Base-by-base conservation (phyloP, 2,888 invertebrate species). In the Lamellibrachia columna region DNA sequence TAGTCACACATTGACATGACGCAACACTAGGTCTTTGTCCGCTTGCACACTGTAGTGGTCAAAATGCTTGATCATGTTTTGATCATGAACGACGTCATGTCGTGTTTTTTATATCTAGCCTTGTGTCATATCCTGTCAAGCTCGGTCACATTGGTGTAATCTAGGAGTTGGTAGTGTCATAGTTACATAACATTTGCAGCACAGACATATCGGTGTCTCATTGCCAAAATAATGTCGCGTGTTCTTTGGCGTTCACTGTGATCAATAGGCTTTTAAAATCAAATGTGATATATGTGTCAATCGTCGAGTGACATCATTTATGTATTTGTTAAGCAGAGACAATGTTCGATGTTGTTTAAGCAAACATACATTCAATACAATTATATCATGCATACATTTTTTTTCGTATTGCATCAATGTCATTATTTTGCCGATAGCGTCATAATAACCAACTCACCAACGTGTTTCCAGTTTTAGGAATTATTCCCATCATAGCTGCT, bases 381-480 rank as follows among this genome's bases (percentile, higher is more conserved):
- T 40, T 40, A 55, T 15, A 1, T 60, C 60, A 60, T 60, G 60
- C n/a, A 60, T 60, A 60, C 15, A 60, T 11, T 60, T 22, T 60
- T 60, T 60, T 75, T 0, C 6, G 75, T 75, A 22, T 40, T 40
- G 40, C 40, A 40, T 40, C 40, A 40, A 40, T 8, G 60, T 28
- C 52, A 40, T 40, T 11, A 53, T 92, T 53, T 22, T 11, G 40
- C 9, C 22, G 53, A 40, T 40, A 40, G 40, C 40, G 40, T 40
- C 40, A 40, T 40, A 40, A 40, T 1, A 40, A 52, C n/a, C 91
- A 52, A 94, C 95, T 94, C 93, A 95, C 96, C 94, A 96, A 93
- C 9, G 95, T 95, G 92, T 95, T 95, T 91, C 95, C 95, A n/a
- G 92, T 60, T 91, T 94, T 94, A n/a, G 95, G 94, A 75, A 95